phyloP scores from a whole-genome alignment of 2,888 invertebrate genomes.

The Melinaea marsaeus region DNA sequence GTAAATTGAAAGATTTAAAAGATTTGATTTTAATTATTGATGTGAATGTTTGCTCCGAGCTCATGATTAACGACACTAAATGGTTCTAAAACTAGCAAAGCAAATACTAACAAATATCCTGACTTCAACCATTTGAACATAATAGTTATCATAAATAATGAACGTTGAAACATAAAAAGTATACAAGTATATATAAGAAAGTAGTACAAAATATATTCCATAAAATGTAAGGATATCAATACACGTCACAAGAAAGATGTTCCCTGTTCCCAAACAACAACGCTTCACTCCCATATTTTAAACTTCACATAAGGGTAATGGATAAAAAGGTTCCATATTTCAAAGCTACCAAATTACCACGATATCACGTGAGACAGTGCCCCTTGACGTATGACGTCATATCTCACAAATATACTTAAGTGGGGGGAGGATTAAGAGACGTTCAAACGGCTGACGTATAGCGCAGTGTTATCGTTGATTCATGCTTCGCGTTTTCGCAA shows the following conservation, averaged over 20 bases:
- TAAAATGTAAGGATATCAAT: slow-evolving; percentile 3
- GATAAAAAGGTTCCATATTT: slow-evolving; percentile 30
- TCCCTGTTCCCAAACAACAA: slow-evolving; percentile 1
- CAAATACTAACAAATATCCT: too few relatives aligned
- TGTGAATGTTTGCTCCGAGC: too few relatives aligned
- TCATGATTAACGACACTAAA: too few relatives aligned
- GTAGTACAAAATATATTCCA: not conserved
- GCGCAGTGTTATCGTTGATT: slow-evolving; percentile 52
- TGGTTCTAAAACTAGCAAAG: too few relatives aligned
- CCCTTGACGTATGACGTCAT: slow-evolving; percentile 63
- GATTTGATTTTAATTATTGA: too few relatives aligned
- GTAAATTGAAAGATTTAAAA: too few relatives aligned
- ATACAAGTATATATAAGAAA: too few relatives aligned
- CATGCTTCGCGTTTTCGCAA: slow-evolving; percentile 44
- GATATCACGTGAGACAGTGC: slow-evolving; percentile 36
- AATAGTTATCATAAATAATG: too few relatives aligned
- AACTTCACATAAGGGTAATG: slow-evolving; percentile 6
- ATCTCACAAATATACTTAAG: slow-evolving; percentile 59
- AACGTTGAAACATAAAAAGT: too few relatives aligned
- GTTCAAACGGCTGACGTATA: slow-evolving; percentile 57
- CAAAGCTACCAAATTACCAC: slow-evolving; percentile 27
- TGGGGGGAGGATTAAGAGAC: slow-evolving; percentile 60
- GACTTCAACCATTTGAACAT: too few relatives aligned
- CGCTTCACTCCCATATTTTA: slow-evolving; percentile 3
- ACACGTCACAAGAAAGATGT: not conserved